Evolutionary conservation across 1,140 invertebrate species (phyloP).

Genomic region (Macrobrachium nipponense): DNA sequence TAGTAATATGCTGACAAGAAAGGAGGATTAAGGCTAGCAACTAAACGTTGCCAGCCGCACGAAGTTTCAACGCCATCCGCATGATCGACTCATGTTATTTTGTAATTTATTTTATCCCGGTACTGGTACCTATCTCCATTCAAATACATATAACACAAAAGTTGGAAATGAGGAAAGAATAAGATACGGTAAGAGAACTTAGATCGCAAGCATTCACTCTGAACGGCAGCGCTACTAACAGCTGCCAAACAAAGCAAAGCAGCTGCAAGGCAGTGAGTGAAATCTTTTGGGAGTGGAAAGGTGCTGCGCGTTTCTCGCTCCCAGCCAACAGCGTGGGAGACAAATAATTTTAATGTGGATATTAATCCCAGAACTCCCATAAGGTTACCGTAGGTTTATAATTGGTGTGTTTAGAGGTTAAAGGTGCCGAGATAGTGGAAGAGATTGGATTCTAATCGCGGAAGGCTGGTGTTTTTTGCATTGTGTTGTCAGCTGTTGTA

Average conservation of each 20-base stretch:
- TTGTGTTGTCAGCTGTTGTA: constrained; percentile 50
- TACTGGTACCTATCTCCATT: too few species aligned
- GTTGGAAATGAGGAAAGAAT: too few species aligned
- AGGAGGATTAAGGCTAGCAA: too few species aligned
- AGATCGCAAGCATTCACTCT: too few species aligned
- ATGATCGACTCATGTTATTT: too few species aligned
- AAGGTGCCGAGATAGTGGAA: not conserved
- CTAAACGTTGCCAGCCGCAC: too few species aligned
- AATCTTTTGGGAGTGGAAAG: constrained; percentile 27
- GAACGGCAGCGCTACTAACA: too few species aligned
- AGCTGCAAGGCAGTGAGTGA: constrained; percentile 45
- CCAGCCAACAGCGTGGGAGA: constrained; percentile 54
- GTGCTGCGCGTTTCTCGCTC: constrained; percentile 32
- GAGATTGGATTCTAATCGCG: constrained; percentile 4
- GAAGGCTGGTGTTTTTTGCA: constrained; percentile 19
- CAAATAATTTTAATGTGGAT: constrained; percentile 50
- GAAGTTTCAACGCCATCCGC: too few species aligned
- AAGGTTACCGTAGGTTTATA: constrained; percentile 7
- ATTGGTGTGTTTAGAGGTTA: not conserved
- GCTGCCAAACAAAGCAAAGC: constrained; percentile 18
- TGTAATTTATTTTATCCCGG: too few species aligned
- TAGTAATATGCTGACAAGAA: too few species aligned
- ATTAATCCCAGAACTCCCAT: constrained; percentile 9
- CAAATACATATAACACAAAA: too few species aligned
- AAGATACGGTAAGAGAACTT: too few species aligned